Percentiles rank a stretch among this genome's conserved stretches.
Conservation (phyloP, 1,140 invertebrate genomes). For the Macrostomum lignano region DNA sequence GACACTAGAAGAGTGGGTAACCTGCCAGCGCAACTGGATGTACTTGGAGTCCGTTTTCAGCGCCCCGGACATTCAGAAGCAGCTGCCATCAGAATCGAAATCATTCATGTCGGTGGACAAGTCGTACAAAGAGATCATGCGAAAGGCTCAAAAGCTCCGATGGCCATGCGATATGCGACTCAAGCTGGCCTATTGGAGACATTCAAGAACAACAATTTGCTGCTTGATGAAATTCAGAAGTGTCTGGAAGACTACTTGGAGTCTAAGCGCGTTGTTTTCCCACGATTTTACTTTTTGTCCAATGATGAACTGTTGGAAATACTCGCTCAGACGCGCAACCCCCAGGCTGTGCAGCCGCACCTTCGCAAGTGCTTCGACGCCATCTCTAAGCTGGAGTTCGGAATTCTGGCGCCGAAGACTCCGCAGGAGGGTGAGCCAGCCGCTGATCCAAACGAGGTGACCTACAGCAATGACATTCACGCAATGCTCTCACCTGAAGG, state of each 20-base stretch:
- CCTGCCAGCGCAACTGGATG: constrained; percentile 53
- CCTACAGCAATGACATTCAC: constrained; percentile 42
- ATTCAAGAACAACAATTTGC: constrained; percentile 27
- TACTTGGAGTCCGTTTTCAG: constrained; percentile 60
- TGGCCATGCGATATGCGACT: constrained; percentile 25
- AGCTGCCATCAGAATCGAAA: constrained; percentile 50
- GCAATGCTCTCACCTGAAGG: constrained; percentile 58
- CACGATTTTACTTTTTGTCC: constrained; percentile 29
- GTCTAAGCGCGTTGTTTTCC: constrained; percentile 26
- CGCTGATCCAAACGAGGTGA: constrained; percentile 10
- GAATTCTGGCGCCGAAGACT: constrained; percentile 10
- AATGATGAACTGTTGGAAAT: constrained; percentile 29
- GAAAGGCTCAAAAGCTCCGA: constrained; percentile 23
- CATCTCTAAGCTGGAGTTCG: constrained; percentile 40
- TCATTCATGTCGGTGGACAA: constrained; percentile 53
- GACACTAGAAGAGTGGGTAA: constrained; percentile 51
- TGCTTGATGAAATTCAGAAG: constrained; percentile 28
- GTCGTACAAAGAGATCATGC: constrained; percentile 55
- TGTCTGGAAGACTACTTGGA: constrained; percentile 28
- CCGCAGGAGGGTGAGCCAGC: background rate
- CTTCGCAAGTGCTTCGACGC: constrained; percentile 63
- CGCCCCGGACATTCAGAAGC: constrained; percentile 54
- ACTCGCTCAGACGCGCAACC: constrained; percentile 41
- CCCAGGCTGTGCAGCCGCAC: constrained; percentile 55
- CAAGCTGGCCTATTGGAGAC: constrained; percentile 24